A percentile compares a stretch with the other conserved stretches of the same genome.
These are phyloP conservation scores for Scortum barcoo DNA, from an alignment of 2,113 vertebrate species.

Conservation along the genomic window DNA sequence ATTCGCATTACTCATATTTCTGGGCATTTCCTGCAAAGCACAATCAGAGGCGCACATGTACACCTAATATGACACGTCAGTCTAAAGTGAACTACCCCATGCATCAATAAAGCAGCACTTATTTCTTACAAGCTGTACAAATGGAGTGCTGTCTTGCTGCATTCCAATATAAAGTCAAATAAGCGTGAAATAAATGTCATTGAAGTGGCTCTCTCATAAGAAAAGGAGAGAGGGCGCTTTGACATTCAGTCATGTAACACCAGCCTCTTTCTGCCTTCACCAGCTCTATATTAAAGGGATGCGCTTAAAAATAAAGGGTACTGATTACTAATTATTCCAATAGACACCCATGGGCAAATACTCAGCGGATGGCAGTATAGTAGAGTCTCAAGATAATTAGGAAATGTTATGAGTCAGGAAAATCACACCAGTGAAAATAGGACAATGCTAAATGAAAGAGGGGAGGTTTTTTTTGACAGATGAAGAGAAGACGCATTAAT, in stretches of 20 bases:
- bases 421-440: slow-evolving; percentile 12
- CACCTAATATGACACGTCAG: background rate
- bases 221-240: slow-evolving; percentile 26
- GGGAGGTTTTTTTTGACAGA: slow-evolving; percentile 18
- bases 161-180: slow-evolving; percentile 44
- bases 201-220: slow-evolving; percentile 21
- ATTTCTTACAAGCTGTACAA: slow-evolving; percentile 31
- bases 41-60: background rate
- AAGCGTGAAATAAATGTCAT: slow-evolving; percentile 57
- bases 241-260: slow-evolving; percentile 30
- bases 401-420: slow-evolving; percentile 27
- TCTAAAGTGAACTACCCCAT: slow-evolving; percentile 1
- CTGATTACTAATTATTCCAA: slow-evolving; percentile 45
- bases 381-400: slow-evolving; percentile 27
- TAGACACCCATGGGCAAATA: slow-evolving; percentile 15
- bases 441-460: background rate
- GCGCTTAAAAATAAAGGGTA: slow-evolving; percentile 41
- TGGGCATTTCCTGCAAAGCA: slow-evolving; percentile 11
- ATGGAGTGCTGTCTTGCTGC: slow-evolving; percentile 34
- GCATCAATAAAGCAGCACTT: slow-evolving; percentile 32
- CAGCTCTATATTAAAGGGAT: background rate
- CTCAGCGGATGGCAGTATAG: background rate
- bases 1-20: slow-evolving; percentile 24
- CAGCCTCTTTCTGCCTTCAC: background rate
- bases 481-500: background rate